Evolutionary conservation across 2,113 vertebrate species (phyloP).

Genomic region (Motacilla tschutschensis): DNA sequence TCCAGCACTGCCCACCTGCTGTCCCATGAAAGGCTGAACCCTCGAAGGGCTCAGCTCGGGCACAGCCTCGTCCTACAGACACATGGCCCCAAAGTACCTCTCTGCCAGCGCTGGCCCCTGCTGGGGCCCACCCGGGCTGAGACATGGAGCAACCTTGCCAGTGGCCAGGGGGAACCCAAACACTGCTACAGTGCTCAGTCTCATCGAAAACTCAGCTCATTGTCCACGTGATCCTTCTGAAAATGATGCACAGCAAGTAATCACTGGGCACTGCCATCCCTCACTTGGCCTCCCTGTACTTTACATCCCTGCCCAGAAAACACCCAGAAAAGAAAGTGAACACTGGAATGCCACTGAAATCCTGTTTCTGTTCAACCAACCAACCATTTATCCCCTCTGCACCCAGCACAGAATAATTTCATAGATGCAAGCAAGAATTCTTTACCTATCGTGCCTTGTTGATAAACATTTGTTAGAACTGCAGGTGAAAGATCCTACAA

Average conservation of each 20-base stretch:
- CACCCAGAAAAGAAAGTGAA: not conserved
- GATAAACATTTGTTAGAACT: not conserved
- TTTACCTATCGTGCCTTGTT: not conserved
- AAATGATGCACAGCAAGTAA: not conserved
- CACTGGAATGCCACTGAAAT: not conserved
- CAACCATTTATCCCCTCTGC: not conserved
- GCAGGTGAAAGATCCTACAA: not conserved
- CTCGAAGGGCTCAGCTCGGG: not conserved
- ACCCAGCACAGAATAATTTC: not conserved
- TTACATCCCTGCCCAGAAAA: not conserved
- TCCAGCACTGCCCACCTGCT: not conserved
- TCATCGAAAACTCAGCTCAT: fast-evolving
- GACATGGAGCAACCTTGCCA: fast-evolving
- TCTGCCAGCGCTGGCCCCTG: not conserved
- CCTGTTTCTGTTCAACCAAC: not conserved
- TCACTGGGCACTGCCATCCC: too few species aligned
- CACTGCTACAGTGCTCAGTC: fast-evolving
- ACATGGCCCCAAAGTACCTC: not conserved
- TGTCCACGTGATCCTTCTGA: not conserved
- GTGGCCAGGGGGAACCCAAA: not conserved
- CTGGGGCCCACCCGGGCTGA: not conserved
- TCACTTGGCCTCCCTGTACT: not conserved
- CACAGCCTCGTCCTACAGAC: not conserved
- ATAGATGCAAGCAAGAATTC: not conserved
- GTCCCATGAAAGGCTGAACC: not conserved